A percentile compares a stretch with the other conserved stretches of the same genome.
Conservation (phyloP, 2,113 vertebrate genomes). For the Toxotes jaculatrix region DNA sequence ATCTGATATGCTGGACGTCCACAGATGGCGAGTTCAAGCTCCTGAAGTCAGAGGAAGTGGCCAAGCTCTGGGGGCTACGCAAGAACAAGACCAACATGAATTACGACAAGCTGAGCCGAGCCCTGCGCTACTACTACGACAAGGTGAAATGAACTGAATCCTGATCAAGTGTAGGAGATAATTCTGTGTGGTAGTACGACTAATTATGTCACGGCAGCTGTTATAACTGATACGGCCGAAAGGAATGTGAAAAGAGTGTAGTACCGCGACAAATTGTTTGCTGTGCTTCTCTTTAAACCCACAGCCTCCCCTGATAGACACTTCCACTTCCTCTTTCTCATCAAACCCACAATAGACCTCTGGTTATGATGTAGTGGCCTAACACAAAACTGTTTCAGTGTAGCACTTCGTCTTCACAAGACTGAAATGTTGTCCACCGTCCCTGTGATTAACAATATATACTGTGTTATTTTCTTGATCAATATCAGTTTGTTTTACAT, state of each 20-base stretch:
- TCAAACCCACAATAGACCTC: background rate
- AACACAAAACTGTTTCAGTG: slow-evolving; percentile 9
- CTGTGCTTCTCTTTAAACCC: slow-evolving; percentile 43
- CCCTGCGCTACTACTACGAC: slow-evolving; percentile 97
- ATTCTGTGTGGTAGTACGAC: background rate
- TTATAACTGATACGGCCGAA: background rate
- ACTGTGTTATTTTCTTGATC: background rate
- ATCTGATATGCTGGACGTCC: slow-evolving; percentile 97
- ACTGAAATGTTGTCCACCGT: background rate
- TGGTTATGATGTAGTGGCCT: background rate
- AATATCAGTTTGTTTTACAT: background rate
- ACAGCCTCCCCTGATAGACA: slow-evolving; percentile 40
- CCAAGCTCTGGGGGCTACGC: slow-evolving; percentile 96
- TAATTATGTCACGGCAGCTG: background rate
- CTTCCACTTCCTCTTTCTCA: slow-evolving; percentile 71
- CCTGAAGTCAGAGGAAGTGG: slow-evolving; percentile 97
- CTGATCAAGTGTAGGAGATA: background rate
- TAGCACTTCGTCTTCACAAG: no score
- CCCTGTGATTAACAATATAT: background rate
- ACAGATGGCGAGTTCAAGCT: slow-evolving; percentile 98
- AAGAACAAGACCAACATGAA: slow-evolving; percentile 99
- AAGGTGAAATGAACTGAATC: slow-evolving; percentile 84
- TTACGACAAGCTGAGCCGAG: slow-evolving; percentile 97
- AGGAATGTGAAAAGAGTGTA: background rate
- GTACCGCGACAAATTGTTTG: background rate